Base-by-base conservation (phyloP, 1,140 invertebrate genomes). In the Copidosoma floridanum region DNA sequence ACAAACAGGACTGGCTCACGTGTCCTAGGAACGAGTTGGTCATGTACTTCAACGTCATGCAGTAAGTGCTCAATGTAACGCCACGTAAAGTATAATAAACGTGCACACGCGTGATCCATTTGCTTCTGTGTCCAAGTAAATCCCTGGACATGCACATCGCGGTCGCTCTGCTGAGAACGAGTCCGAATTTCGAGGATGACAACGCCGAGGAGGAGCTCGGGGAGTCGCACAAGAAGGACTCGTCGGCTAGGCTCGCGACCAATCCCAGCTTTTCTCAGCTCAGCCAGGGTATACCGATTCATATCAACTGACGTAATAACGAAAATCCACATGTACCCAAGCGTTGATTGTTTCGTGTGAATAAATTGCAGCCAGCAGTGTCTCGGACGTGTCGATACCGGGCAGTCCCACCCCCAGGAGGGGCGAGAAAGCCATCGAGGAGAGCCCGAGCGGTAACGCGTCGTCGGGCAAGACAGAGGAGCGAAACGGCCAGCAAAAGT, bases 71-170 rank as follows among this genome's bases (percentile, higher is more conserved):
- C n/a, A n/a, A n/a, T n/a, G n/a, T n/a, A n/a, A n/a, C n/a, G n/a
- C n/a, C n/a, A n/a, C n/a, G n/a, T n/a, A n/a, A n/a, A n/a, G n/a
- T n/a, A n/a, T n/a, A n/a, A n/a, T n/a, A n/a, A n/a, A n/a, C n/a
- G n/a, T n/a, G n/a, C n/a, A n/a, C n/a, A n/a, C n/a, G n/a, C n/a
- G n/a, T n/a, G n/a, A n/a, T n/a, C n/a, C n/a, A 27, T 40, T 46
- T 20, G 4, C 23, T 48, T 48, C 32, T 26, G 2, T 65, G 57
- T 82, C 81, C 72, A 76, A 96, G 93, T 77, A 93, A 93, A 82
- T 92, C 94, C 1, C 84, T 98, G 65, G 94, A 98, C 79, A 86
- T 95, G 80, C 90, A 97, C 72, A 85, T 94, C 78, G 93, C 93
- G 7, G 86, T 98, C 23, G 92, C 89, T 8, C 88, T 99, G 57